Base-by-base conservation (phyloP, 2,888 invertebrate species). In the Drosophila mettleri region DNA sequence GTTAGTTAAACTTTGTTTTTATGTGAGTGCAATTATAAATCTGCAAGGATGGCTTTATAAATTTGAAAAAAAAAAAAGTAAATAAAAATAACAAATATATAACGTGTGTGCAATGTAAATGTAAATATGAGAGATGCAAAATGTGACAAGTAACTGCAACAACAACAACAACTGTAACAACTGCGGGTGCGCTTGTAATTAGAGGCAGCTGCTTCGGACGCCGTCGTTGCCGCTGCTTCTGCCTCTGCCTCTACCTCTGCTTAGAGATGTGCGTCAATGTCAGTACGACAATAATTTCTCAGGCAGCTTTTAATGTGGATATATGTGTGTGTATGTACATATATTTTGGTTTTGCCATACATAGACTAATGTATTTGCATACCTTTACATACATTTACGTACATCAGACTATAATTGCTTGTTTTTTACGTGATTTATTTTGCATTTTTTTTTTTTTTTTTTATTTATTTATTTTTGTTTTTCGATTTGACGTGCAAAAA, bases 201-300 rank as follows among this genome's bases (percentile, higher is more conserved):
- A 88, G 74, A 88, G 67, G 80, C 36, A 18, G 53, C 57, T 59
- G 63, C 61, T 12, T 38, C 55, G 29, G 36, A 39, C 3, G 46
- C 45, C 16, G 60, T 27, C 18, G 24, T 51, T 7, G 64, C 22
- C 38, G 43, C 41, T 24, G 31, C 53, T 12, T 60, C 38, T 36
- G 22, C 22, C 4, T 36, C 46, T 24, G 48, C 46, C 1, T 31
- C 41, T n/a, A 58, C 53, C 14, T 57, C 43, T 46, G 39, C 16
- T 24, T 49, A 61, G 54, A 67, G 69, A 78, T 72, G 69, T 71
- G 48, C 59, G 54, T 83, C 88, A 83, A 83, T 83, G 83, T 88
- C 83, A 83, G 78, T 66, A 81, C 72, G 74, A 78, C 81, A 78
- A 88, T 88, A 83, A 80, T 83, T 88, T 77, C 86, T 64, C 69